These are phyloP conservation scores for Smutsia gigantea DNA, from an alignment of 2,797 vertebrate species.

Conservation along the genomic window DNA sequence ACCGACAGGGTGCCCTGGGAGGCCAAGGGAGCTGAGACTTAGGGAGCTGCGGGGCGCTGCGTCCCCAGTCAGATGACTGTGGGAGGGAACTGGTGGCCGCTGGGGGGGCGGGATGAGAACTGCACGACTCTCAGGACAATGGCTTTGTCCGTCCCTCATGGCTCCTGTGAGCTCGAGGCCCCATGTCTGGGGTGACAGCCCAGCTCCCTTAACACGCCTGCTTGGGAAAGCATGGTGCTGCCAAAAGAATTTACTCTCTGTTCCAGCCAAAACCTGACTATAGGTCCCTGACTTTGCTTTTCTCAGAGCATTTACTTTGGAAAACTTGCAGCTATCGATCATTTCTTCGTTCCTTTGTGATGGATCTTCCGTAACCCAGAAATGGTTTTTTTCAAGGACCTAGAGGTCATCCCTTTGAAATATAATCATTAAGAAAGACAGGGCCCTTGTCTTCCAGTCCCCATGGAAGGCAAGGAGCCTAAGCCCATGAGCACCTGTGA, in stretches of 20 bases:
- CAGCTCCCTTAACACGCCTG: background rate
- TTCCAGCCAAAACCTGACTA: background rate
- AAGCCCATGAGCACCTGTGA: background rate
- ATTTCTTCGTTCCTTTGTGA: background rate
- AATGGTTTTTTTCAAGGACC: background rate
- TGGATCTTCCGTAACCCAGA: background rate
- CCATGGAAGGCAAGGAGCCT: no score
- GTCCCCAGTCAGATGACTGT: background rate
- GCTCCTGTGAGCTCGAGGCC: background rate
- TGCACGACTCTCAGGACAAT: background rate
- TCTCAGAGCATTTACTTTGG: background rate
- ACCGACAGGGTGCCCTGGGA: background rate
- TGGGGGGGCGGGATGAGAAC: background rate
- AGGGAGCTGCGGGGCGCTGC: background rate
- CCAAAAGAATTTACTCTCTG: background rate
- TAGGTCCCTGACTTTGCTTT: background rate
- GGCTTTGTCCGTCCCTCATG: background rate
- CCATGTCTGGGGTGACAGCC: background rate
- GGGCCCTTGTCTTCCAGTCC: background rate
- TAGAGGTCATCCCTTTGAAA: background rate
- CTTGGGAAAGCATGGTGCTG: background rate
- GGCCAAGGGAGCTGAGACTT: background rate
- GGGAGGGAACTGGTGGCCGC: background rate
- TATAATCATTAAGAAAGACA: background rate
- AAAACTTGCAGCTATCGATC: background rate